Base-by-base conservation (phyloP, 2,113 vertebrate genomes). In the Mus spicilegus region DNA sequence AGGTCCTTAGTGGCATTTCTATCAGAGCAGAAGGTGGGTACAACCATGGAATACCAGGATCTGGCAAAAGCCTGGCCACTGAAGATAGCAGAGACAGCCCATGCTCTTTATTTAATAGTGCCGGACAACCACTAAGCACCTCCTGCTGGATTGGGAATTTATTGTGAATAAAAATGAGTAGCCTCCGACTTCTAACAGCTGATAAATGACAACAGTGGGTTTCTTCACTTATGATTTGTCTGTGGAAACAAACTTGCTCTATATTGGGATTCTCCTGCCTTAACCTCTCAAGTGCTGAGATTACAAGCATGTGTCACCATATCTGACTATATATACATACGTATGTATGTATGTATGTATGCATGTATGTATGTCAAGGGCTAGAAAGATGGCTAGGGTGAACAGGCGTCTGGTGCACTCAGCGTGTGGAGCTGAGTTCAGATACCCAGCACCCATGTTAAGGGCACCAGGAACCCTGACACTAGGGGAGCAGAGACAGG, bases 51-150 rank as follows among this genome's bases (percentile, higher is more conserved):
- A 63, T 14, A 14, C 3, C 4, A 24, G 73, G 42, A 85, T 61
- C 17, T 77, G 39, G 65, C 14, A n/a, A 1, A 33, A 28, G 51
- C 14, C n/a, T 70, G 26, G 42, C 4, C 1, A 16, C 54, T 61
- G 36, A 84, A 77, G 61, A 28, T 28, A 8, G 20, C 65, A 76
- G 77, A 91, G 39, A 22, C 24, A 61, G 72, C 67, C 19, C 2
- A 73, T 16, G 20, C 7, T 49, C 75, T 63, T 1, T 82, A 42
- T 33, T n/a, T 24, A 77, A 26, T 54, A 51, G n/a, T 69, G 72
- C 4, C n/a, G 39, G 91, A 13, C 11, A 42, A 6, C 7, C 17
- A 7, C 63, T 26, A 22, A 3, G 3, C 1, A 2, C 0, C 56
- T 84, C 46, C 26, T 92, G 69, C 73, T 77, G 24, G 56, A 36